Conservation (phyloP, 1,140 invertebrate genomes). For the Camponotus floridanus region DNA sequence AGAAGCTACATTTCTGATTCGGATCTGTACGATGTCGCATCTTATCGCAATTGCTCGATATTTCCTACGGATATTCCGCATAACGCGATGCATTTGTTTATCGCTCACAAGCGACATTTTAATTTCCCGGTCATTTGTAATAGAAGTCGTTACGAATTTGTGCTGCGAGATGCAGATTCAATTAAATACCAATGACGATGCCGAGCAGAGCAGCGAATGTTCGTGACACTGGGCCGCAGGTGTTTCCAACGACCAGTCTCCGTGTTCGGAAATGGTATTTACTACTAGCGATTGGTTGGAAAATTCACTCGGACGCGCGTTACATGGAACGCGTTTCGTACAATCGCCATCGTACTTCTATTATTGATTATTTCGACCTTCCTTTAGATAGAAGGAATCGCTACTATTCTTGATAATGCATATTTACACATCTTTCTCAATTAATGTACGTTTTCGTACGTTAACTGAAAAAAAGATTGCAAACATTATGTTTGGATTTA, state of each 20-base stretch:
- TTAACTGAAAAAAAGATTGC: not conserved
- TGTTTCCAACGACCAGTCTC: slow-evolving; percentile 51
- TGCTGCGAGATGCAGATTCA: slow-evolving; percentile 55
- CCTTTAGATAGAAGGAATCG: no score
- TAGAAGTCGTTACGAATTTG: slow-evolving; percentile 48
- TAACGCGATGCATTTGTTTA: slow-evolving; percentile 48
- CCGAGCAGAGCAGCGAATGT: slow-evolving; percentile 27
- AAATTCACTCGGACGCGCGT: slow-evolving; percentile 50
- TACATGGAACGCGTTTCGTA: slow-evolving; percentile 30
- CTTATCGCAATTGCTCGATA: slow-evolving; percentile 25
- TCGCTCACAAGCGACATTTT: slow-evolving; percentile 55
- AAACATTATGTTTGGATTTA: not conserved
- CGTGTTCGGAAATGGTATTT: slow-evolving; percentile 57
- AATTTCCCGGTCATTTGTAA: slow-evolving; percentile 56
- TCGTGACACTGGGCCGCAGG: slow-evolving; percentile 57
- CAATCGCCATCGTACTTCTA: slow-evolving; percentile 26
- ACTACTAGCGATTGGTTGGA: slow-evolving; percentile 54
- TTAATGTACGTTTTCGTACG: not conserved
- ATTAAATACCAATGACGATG: slow-evolving; percentile 60
- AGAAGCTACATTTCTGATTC: slow-evolving; percentile 17
- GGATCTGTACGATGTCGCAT: not conserved
- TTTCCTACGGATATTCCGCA: not conserved
- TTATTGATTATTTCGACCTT: slow-evolving; percentile 34
- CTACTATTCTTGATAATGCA: slow-evolving; percentile 1
- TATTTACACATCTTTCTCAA: not conserved